phyloP scores from a whole-genome alignment of 2,888 invertebrate genomes.

The Cataglyphis altisquamis region DNA sequence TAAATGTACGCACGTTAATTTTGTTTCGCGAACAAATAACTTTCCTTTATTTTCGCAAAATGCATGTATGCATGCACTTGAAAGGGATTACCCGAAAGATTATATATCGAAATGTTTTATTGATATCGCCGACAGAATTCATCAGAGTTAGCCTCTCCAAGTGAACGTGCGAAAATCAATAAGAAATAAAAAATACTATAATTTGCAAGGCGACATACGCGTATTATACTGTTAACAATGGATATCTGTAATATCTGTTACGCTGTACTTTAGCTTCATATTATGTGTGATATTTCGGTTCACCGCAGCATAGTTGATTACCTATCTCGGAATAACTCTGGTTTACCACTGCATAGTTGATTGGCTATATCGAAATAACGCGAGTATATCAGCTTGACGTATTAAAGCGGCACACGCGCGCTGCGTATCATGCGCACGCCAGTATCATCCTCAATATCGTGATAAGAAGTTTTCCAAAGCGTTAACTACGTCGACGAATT shows the following conservation, averaged over 20 bases:
- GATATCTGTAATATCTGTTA: constrained; percentile 27
- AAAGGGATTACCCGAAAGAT: constrained; percentile 36
- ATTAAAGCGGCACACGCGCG: constrained; percentile 66
- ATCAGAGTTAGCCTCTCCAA: constrained; percentile 13
- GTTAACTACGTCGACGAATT: constrained; percentile 11
- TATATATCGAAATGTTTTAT: constrained; percentile 43
- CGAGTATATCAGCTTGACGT: constrained; percentile 62
- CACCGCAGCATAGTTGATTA: constrained; percentile 76
- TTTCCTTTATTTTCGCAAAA: constrained; percentile 46
- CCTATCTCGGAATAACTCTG: constrained; percentile 75
- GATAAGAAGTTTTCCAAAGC: constrained; percentile 44
- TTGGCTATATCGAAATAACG: constrained; percentile 73
- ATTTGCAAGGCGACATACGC: not conserved
- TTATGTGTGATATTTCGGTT: constrained; percentile 75
- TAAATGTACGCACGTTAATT: constrained; percentile 51
- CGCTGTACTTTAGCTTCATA: constrained; percentile 70
- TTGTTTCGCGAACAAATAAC: constrained; percentile 46
- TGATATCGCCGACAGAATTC: constrained; percentile 36
- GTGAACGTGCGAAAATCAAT: not conserved
- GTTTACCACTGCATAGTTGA: constrained; percentile 74
- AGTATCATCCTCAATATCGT: constrained; percentile 13
- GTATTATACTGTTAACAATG: constrained; percentile 54
- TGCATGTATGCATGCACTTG: constrained; percentile 4
- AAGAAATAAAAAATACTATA: not conserved
- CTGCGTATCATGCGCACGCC: not conserved